Evolutionary conservation across 2,888 invertebrate species (phyloP), one percentile per base, ranked within the genome.

Genomic region (Tridacna gigas): DNA sequence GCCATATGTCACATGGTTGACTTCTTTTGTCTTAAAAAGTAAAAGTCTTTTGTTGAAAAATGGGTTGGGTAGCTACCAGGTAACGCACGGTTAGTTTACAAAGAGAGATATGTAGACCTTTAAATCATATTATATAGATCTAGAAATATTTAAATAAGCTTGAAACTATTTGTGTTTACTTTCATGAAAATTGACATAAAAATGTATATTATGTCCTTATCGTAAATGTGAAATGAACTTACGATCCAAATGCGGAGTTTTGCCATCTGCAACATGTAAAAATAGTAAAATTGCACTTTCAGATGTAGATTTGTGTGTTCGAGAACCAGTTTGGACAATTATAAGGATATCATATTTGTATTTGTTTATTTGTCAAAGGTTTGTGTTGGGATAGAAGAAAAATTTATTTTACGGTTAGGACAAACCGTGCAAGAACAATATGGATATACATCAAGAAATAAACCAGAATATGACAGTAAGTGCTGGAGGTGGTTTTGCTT

Each of bases 381-480:
- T 37, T 37, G 3, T 37, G 37, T 37, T 37, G 37, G 7, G 7
- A 37, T 37, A 37, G 37, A 37, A 37, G 7, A 37, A 7, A 37
- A 37, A 4, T 4, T 37, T 37, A 2, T 37, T 37, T 2, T 37
- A 37, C 37, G 7, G 37, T 37, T 37, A 4, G 37, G 37, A 7
- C 37, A 37, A 37, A 37, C 2, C 37, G 37, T 37, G 7, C 37
- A 7, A 2, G 7, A 37, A 37, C 37, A 37, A 67, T n/a, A 71
- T 71, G 71, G 45, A 71, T 71, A 71, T 84, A 13, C 80, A 84
- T 20, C 65, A 81, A 48, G 84, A 84, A 67, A 81, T 84, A 1
- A 79, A 76, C 18, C 66, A 76, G 18, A 84, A 84, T 37, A 73
- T 84, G 80, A 73, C 81, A 0, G 67, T 79, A 12, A 81, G 71